Base-by-base conservation (phyloP, 2,888 invertebrate species). In the Diloba caeruleocephala region DNA sequence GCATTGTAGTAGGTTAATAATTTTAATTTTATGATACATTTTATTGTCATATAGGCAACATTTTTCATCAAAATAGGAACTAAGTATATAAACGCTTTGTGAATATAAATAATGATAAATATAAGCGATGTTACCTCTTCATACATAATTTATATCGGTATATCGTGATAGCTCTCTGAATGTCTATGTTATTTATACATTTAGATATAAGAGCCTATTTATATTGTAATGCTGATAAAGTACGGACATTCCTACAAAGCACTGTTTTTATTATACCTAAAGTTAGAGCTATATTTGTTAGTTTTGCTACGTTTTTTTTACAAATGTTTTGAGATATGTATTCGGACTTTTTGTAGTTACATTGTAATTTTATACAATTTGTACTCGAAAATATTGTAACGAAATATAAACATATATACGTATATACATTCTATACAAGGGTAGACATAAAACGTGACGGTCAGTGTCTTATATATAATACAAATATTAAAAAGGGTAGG, bases 241-340 rank as follows among this genome's bases (percentile, higher is more conserved):
- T 54, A 59, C 45, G 31, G 60, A 70, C 69, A 70, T 70, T 70
- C 69, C 69, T 70, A 50, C 33, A 38, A 63, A 63, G 53, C 49
- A 63, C 51, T 58, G 69, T 54, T 68, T 61, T 66, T 52, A 61
- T 52, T 54, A 48, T 21, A 34, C 39, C 45, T 59, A 38, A 59
- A 43, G 45, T 55, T 57, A 58, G 45, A 28, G 49, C 37, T 37
- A 41, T 62, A 63, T 45, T 50, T 69, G 41, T 58, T 59, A 71
- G 42, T 67, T 59, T 69, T 73, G 62, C 49, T 71, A 62, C 50
- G 31, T 54, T 54, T 52, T 44, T 53, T 64, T 64, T 64, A 73
- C 61, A 53, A 55, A 36, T 49, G 17, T 71, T 68, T 67, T 32
- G 54, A 61, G 28, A 54, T 54, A 38, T 44, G 38, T 71, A 61